Percentiles rank a stretch among this genome's conserved stretches.
Conservation (phyloP, 2,888 invertebrate species). For the Hyles lineata region DNA sequence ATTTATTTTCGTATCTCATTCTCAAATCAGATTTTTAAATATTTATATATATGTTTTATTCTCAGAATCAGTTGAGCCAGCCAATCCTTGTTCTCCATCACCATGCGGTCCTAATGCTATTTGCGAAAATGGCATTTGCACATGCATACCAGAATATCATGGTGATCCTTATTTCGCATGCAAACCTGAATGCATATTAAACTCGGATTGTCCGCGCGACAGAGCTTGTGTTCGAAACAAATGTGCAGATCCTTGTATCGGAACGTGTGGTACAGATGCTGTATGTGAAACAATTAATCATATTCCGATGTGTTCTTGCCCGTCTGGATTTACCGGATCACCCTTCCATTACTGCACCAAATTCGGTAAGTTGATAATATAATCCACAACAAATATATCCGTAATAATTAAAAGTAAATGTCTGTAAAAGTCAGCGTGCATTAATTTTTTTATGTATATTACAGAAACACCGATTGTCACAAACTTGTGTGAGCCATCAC, state of each 20-base stretch:
- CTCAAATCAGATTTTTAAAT: neutral
- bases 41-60: constrained; percentile 34
- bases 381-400: neutral
- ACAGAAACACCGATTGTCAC: constrained; percentile 56
- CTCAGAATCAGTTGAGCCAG: constrained; percentile 64
- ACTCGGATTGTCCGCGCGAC: constrained; percentile 88
- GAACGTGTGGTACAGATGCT: constrained; percentile 87
- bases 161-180: constrained; percentile 91
- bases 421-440: neutral
- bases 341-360: constrained; percentile 85
- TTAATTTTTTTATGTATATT: constrained; percentile 38
- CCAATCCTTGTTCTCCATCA: constrained; percentile 88
- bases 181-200: constrained; percentile 91
- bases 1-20: constrained; percentile 27
- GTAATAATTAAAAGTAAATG: neutral
- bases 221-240: constrained; percentile 90
- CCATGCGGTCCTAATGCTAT: constrained; percentile 88
- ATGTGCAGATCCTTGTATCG: constrained; percentile 89
- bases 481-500: constrained; percentile 74
- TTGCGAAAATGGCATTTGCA: constrained; percentile 88
- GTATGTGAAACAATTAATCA: constrained; percentile 87
- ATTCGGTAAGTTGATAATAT: constrained; percentile 30
- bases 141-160: constrained; percentile 88
- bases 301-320: constrained; percentile 88
- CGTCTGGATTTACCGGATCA: constrained; percentile 86